Evolutionary conservation across 2,113 vertebrate species (phyloP).

Genomic region (Cyprinodon brontotheroides): DNA sequence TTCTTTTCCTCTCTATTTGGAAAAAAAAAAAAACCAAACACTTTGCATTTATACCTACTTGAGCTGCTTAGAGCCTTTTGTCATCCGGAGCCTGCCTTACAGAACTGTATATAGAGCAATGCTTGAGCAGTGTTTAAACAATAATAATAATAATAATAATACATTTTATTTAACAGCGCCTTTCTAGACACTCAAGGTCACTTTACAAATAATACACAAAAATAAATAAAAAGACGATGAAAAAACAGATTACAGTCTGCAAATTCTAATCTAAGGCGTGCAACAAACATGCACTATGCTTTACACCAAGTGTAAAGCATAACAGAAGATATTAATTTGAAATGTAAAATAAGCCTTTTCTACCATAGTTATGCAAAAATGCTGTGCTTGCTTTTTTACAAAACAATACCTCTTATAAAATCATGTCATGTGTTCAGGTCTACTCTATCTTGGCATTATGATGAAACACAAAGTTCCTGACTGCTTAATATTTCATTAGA

Average conservation of each 20-base stretch:
- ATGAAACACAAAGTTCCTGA: constrained; percentile 71
- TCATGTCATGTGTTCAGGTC: constrained; percentile 50
- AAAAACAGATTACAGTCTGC: background rate
- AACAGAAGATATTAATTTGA: background rate
- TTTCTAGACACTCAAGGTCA: no score
- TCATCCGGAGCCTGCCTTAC: constrained; percentile 20
- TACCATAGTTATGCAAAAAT: background rate
- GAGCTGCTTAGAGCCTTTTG: background rate
- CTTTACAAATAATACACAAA: no score
- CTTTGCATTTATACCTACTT: constrained; percentile 1
- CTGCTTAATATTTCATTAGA: constrained; percentile 75
- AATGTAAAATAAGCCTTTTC: background rate
- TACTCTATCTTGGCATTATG: constrained; percentile 61
- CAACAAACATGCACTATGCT: background rate
- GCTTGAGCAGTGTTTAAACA: constrained; percentile 17
- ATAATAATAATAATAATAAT: no score
- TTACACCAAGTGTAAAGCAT: background rate
- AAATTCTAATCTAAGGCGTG: constrained; percentile 22
- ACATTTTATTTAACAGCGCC: no score
- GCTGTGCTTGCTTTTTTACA: background rate
- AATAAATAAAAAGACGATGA: no score
- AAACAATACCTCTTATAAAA: background rate
- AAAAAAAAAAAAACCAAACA: no score
- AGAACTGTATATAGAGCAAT: constrained; percentile 22
- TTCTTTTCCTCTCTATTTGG: background rate